Evolutionary conservation across 2,888 invertebrate genomes (phyloP).

Genomic region (Cyaniris semiargus): DNA sequence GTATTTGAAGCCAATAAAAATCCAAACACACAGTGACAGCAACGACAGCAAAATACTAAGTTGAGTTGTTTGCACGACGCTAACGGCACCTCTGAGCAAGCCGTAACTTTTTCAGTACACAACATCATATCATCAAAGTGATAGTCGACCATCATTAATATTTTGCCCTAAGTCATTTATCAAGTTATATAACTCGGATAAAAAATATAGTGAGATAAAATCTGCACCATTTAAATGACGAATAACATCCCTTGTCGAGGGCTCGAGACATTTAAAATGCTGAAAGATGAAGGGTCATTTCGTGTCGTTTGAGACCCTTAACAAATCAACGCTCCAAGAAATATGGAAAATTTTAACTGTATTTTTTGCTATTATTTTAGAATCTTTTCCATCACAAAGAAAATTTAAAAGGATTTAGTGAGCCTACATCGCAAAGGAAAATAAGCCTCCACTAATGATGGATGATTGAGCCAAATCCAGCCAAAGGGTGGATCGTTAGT

Average conservation of each 20-base stretch:
- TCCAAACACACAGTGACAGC: no score
- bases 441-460: neutral
- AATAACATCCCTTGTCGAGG: constrained; percentile 17
- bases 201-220: constrained; percentile 18
- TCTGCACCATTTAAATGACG: constrained; percentile 26
- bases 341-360: neutral
- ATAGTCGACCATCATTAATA: neutral
- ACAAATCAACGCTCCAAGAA: neutral
- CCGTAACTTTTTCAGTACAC: no score
- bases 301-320: constrained; percentile 23
- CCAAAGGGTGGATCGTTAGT: constrained; percentile 15
- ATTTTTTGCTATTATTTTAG: neutral
- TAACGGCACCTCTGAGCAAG: no score
- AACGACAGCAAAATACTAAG: no score
- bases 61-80: no score
- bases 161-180: neutral
- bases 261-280: constrained; percentile 16
- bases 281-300: constrained; percentile 24
- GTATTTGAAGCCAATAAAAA: no score
- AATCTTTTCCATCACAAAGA: neutral
- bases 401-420: neutral
- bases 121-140: no score
- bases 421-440: neutral
- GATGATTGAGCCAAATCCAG: constrained; percentile 7
- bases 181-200: constrained; percentile 12